Percentiles rank a stretch among this genome's conserved stretches.
These are phyloP conservation scores for Pipistrellus kuhlii DNA, from an alignment of 2,797 vertebrate species.

Conservation along the genomic window DNA sequence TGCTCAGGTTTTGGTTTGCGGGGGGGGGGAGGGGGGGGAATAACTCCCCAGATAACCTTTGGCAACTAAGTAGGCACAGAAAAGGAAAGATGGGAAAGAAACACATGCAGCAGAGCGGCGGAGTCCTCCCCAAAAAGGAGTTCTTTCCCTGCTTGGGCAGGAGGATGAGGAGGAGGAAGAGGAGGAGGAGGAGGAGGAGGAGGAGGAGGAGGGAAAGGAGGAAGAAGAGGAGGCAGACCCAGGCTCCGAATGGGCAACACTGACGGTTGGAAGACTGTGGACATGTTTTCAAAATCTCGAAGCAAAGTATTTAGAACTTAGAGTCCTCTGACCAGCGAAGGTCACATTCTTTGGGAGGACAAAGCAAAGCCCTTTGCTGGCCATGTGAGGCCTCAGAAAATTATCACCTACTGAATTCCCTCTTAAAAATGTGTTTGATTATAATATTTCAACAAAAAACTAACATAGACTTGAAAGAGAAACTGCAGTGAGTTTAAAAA, in stretches of 20 bases:
- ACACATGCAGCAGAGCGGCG: fast-evolving
- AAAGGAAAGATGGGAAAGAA: background rate
- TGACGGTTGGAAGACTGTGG: background rate
- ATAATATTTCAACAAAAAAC: background rate
- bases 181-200: background rate
- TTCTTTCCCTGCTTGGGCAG: background rate
- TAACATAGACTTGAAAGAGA: background rate
- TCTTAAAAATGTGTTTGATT: background rate
- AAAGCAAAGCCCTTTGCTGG: background rate
- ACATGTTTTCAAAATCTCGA: background rate
- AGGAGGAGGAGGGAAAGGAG: no score
- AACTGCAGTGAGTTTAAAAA: background rate
- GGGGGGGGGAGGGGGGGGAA: background rate
- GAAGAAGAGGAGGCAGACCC: background rate
- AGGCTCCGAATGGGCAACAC: background rate
- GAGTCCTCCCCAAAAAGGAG: background rate
- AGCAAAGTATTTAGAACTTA: background rate
- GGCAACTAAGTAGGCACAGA: background rate
- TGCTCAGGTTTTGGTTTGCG: background rate
- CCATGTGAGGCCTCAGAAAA: background rate
- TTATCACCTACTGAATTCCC: background rate
- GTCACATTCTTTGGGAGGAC: background rate
- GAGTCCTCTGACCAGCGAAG: background rate
- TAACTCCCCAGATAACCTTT: background rate
- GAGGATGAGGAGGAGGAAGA: background rate